phyloP scores from a whole-genome alignment of 2,113 vertebrate genomes.

The Ammospiza caudacuta region DNA sequence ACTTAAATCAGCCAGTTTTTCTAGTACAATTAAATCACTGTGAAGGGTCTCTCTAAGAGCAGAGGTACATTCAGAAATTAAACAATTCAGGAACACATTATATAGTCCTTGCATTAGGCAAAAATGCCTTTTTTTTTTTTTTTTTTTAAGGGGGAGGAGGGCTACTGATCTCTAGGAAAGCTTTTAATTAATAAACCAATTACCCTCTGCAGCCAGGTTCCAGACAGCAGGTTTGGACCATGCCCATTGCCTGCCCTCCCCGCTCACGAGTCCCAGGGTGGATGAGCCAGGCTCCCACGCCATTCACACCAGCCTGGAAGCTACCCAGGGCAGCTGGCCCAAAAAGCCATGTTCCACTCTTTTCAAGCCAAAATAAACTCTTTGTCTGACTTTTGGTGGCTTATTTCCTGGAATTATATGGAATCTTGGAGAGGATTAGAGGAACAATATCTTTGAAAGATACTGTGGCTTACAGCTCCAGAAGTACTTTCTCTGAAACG shows the following conservation, averaged over 20 bases:
- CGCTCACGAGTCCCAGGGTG: background rate
- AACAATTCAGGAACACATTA: background rate
- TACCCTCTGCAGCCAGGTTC: background rate
- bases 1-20: background rate
- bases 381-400: background rate
- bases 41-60: background rate
- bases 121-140: background rate
- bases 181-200: rapidly evolving
- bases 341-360: background rate
- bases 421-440: background rate
- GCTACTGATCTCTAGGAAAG: background rate
- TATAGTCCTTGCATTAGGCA: background rate
- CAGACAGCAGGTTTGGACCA: background rate
- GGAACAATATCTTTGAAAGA: background rate
- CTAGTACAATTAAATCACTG: background rate
- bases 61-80: background rate
- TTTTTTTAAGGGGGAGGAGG: too few species aligned
- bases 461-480: background rate
- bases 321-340: background rate
- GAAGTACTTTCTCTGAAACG: background rate
- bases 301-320: background rate
- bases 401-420: conserved; percentile 33
- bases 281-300: background rate
- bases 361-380: conserved; percentile 18
- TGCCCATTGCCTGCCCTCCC: rapidly evolving